Base-by-base conservation (phyloP, 2,113 vertebrate species). In the Gulo gulo region DNA sequence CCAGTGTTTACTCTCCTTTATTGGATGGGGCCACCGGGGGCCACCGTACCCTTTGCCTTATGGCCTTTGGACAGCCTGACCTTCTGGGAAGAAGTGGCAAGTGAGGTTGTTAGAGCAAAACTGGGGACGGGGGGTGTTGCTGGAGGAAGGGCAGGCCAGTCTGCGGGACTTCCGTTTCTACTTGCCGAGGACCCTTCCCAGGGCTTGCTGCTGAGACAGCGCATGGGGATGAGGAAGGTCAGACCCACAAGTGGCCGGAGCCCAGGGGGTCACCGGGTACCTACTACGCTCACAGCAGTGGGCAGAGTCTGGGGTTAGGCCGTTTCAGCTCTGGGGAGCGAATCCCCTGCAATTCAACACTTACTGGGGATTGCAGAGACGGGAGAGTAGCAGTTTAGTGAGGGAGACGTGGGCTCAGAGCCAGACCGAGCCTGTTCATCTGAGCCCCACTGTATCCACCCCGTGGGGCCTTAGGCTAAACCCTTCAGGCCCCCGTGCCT, bases 401-500 rank as follows among this genome's bases (percentile, higher is more conserved):
- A 55, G 36, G n/a, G 57, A 86, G 67, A 85, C 9, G 20, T 16
- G 29, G 65, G 61, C 71, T 85, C 7, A 2, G 39, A 92, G n/a
- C 78, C 78, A 83, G 57, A 24, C 6, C 10, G 26, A 45, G 57
- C 84, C 50, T 16, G n/a, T 79, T 88, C 20, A 26, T 76, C 34
- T 6, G 26, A 78, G 18, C 83, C 80, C 61, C 50, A 55, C 82
- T 65, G 85, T 47, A 74, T 88, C 65, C 4, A 4, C 3, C 82
- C 26, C 79, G 83, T 45, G 34, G 95, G 89, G 91, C 71, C 71
- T 80, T 86, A 59, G 47, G 42, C 81, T 93, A 94, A 95, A 95
- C 79, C 23, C 57, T 63, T 69, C 80, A 76, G 63, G 34, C 24
- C 23, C n/a, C 55, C 10, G 1, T 67, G 55, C 67, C 50, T 95